Base-by-base conservation (phyloP, 2,797 vertebrate species). In the Echiichthys vipera region DNA sequence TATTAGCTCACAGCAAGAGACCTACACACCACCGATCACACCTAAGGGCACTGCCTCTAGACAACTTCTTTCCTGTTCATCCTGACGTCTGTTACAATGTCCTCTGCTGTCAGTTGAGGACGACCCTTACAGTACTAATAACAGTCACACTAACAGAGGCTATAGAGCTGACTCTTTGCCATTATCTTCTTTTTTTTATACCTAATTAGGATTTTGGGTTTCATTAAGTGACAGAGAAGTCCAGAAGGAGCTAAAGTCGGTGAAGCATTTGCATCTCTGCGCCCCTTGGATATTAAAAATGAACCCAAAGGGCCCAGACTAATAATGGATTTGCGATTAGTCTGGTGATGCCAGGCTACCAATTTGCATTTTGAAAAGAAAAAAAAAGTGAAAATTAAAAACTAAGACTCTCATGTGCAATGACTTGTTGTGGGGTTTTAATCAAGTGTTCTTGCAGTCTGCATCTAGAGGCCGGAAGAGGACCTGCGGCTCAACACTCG, bases 1-100 rank as follows among this genome's bases (percentile, higher is more conserved):
- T 43, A 53, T 78, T 45, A 74, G 45, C 42, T 74, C 70, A 54
- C 63, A 61, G 39, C 17, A 18, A 8, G 39, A 40, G 54, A 34
- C 32, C 32, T 10, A 34, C 10, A 34, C 9, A 3, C 12, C 32
- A 32, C 58, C 11, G n/a, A 12, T 53, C 47, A 22, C 42, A 24
- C 37, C 20, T 51, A 20, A 50, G 46, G 18, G 20, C 34, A 32
- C 65, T 20, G 17, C 22, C 30, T 46, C 5, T 10, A 61, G n/a
- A 45, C 50, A 2, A 12, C 30, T 20, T 53, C 20, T 51, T 30
- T 14, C 42, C 46, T 47, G 54, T 39, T 55, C 43, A 27, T 8
- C 46, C 27, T 30, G 22, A 55, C 25, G 4, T 45, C 9, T n/a
- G 15, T 25, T 49, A 20, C 17, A 12, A 39, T 7, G 7, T n/a